A percentile compares a stretch with the other conserved stretches of the same genome.
Conservation (phyloP, 1,140 invertebrate genomes). For the Daktulosphaira vitifoliae region DNA sequence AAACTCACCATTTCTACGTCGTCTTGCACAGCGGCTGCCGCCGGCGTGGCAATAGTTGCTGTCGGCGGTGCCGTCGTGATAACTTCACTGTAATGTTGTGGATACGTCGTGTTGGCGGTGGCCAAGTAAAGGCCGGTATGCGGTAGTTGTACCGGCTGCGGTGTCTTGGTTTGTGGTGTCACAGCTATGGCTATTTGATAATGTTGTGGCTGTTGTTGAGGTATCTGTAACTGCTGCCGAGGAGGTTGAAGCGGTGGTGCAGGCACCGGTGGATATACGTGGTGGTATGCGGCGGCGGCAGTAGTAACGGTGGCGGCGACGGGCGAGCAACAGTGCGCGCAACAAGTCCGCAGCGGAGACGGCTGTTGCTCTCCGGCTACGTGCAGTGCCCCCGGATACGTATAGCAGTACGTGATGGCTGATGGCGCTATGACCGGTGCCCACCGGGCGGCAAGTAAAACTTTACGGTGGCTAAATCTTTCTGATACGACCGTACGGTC, state of each 20-base stretch:
- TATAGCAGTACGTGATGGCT: constrained; percentile 32
- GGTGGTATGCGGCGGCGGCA: constrained; percentile 18
- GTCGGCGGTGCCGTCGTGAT: constrained; percentile 27
- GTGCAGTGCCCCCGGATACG: constrained; percentile 32
- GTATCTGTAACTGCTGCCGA: not conserved
- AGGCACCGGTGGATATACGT: constrained; percentile 11
- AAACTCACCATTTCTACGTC: constrained; percentile 31
- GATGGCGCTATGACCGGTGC: constrained; percentile 22
- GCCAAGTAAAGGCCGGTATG: constrained; percentile 15
- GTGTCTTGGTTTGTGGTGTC: constrained; percentile 21
- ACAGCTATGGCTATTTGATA: constrained; percentile 28
- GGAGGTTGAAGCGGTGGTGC: not conserved
- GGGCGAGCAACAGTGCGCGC: constrained; percentile 33
- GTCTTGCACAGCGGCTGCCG: constrained; percentile 24
- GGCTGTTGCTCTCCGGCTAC: constrained; percentile 30
- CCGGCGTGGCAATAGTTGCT: constrained; percentile 28
- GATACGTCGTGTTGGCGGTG: not conserved
- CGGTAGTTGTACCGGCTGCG: constrained; percentile 1
- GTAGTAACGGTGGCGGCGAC: constrained; percentile 1
- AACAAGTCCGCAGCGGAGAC: constrained; percentile 30
- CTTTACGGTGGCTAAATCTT: not conserved
- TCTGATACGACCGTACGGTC: not conserved
- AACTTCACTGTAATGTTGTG: constrained; percentile 6
- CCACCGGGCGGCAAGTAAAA: constrained; percentile 21
- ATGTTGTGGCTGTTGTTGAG: not conserved